Conservation (phyloP, 2,888 invertebrate species). For the Polydrusus tereticollis region DNA sequence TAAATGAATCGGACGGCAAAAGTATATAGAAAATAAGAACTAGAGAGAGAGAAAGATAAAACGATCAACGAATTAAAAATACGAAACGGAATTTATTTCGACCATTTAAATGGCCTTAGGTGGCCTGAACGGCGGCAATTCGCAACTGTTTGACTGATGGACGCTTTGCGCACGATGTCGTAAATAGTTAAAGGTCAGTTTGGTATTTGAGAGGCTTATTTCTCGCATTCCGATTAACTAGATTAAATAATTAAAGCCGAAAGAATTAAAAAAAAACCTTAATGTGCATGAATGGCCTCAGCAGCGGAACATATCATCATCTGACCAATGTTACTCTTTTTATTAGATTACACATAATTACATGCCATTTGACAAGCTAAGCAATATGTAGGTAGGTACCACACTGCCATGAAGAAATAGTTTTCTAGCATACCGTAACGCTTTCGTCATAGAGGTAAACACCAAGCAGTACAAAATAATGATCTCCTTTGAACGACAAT, state of each 20-base stretch:
- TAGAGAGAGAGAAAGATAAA: conserved; percentile 20
- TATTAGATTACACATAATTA: no score
- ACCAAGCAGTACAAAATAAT: conserved; percentile 31
- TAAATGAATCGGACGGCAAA: conserved; percentile 29
- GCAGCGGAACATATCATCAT: no score
- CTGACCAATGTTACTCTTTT: no score
- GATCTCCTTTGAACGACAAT: conserved; percentile 32
- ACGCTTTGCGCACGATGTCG: conserved; percentile 45
- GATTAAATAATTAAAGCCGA: conserved; percentile 20
- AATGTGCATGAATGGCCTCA: not conserved
- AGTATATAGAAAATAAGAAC: conserved; percentile 17
- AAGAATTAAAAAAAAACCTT: not conserved
- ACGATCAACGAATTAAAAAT: conserved; percentile 29
- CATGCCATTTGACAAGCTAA: no score
- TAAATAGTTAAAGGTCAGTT: conserved; percentile 44
- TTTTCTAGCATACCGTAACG: not conserved
- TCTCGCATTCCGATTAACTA: conserved; percentile 32
- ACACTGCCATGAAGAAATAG: no score
- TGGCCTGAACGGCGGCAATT: conserved; percentile 45
- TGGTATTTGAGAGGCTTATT: conserved; percentile 42
- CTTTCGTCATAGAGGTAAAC: conserved; percentile 13
- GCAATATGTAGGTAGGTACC: no score
- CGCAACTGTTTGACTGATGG: conserved; percentile 49
- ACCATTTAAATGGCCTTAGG: conserved; percentile 47
- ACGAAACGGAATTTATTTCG: conserved; percentile 39